Evolutionary conservation across 2,888 invertebrate genomes (phyloP).

Genomic region (Cotesia congregata): DNA sequence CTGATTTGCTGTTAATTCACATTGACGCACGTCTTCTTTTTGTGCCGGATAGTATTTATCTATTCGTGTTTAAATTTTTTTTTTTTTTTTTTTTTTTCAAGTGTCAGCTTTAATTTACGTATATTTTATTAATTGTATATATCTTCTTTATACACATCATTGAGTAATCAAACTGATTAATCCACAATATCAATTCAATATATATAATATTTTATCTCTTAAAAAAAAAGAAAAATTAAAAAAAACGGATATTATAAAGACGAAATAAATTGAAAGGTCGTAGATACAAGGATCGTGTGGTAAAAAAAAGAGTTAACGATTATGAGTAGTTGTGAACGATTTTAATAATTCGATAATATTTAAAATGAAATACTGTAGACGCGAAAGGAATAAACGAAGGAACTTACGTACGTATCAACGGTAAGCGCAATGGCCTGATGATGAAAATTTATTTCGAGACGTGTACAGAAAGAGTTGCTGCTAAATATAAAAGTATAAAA

Average conservation of each 20-base stretch:
- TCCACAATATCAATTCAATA: background rate
- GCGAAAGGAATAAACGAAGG: background rate
- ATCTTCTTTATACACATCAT: background rate
- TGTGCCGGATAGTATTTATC: background rate
- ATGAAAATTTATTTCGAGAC: constrained; percentile 16
- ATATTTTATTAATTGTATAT: background rate
- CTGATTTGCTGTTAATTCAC: background rate
- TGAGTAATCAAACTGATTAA: constrained; percentile 1
- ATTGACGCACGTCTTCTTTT: background rate
- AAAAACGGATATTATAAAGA: background rate
- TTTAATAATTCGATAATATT: too few species aligned
- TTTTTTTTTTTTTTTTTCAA: background rate
- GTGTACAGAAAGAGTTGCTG: background rate
- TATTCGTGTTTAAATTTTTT: background rate
- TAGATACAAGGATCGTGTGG: background rate
- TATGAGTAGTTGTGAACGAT: too few species aligned
- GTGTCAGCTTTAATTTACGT: background rate
- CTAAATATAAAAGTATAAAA: constrained; percentile 20
- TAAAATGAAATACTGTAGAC: background rate
- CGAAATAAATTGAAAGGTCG: background rate
- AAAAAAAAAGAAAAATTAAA: background rate
- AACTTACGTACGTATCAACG: too few species aligned
- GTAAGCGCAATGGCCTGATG: constrained; percentile 15
- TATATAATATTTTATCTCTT: background rate
- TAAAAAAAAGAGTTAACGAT: background rate